These are phyloP conservation scores for Drosophila buzzatii DNA, from an alignment of 2,888 invertebrate species.

Conservation along the genomic window DNA sequence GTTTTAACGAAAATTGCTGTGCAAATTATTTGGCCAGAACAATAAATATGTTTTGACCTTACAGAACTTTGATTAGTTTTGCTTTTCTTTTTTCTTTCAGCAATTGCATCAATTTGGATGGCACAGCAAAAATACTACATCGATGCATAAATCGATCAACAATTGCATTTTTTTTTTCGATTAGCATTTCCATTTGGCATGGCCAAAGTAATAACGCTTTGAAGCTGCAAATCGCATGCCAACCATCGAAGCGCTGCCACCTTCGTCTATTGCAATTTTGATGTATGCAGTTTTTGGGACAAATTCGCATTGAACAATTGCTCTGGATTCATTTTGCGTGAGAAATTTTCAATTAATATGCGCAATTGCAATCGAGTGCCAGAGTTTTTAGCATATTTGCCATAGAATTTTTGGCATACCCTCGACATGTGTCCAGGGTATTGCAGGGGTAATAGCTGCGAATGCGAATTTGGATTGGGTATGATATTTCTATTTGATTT, in stretches of 20 bases:
- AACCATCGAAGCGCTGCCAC: neutral
- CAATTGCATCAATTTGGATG: slow-evolving; percentile 9
- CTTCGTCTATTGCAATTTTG: slow-evolving; percentile 27
- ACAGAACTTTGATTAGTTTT: slow-evolving; percentile 29
- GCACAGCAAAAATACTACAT: neutral
- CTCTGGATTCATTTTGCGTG: slow-evolving; percentile 68
- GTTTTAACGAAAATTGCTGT: neutral
- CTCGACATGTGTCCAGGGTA: neutral
- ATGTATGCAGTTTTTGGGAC: slow-evolving; percentile 57
- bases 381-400: slow-evolving; percentile 69
- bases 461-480: too few relatives aligned
- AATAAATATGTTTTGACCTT: slow-evolving; percentile 14
- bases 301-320: slow-evolving; percentile 59
- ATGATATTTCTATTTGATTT: too few relatives aligned
- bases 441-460: neutral
- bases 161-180: slow-evolving; percentile 55
- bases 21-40: slow-evolving; percentile 3
- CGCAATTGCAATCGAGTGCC: slow-evolving; percentile 70
- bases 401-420: slow-evolving; percentile 51
- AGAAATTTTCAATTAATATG: slow-evolving; percentile 81
- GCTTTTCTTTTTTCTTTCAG: neutral
- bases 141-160: slow-evolving; percentile 57
- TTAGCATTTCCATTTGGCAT: slow-evolving; percentile 61
- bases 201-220: slow-evolving; percentile 65
- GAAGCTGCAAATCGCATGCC: slow-evolving; percentile 13